Evolutionary conservation across 2,113 vertebrate genomes (phyloP).

Genomic region (Loxodonta africana): DNA sequence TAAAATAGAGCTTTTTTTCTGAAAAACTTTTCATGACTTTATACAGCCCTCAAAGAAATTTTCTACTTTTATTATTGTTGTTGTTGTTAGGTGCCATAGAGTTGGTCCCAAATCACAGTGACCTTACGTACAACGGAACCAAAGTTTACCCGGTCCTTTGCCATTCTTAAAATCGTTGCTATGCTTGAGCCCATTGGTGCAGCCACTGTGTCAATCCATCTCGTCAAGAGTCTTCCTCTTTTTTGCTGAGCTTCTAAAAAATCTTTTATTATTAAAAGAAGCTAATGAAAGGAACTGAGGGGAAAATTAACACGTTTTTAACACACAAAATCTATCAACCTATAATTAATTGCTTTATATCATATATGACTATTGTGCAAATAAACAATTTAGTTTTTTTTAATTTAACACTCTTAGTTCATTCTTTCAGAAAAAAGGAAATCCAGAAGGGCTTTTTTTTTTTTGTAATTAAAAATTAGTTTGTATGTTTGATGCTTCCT

Average conservation of each 20-base stretch:
- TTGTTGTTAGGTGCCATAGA: no score
- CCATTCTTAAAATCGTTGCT: no score
- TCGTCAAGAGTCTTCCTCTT: no score
- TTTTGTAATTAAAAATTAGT: neutral
- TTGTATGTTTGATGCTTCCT: neutral
- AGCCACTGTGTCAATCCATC: no score
- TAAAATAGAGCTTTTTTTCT: neutral
- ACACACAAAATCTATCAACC: neutral
- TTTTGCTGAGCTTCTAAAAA: no score
- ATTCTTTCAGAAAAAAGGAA: neutral
- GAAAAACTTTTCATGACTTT: conserved; percentile 1
- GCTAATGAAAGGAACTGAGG: neutral
- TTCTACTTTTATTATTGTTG: neutral
- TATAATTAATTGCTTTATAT: neutral
- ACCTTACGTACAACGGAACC: no score
- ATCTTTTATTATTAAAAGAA: neutral
- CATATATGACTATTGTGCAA: neutral
- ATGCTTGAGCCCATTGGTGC: no score
- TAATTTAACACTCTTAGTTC: neutral
- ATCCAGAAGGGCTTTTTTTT: neutral
- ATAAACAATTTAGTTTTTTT: neutral
- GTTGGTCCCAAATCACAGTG: no score
- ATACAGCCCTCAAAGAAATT: neutral
- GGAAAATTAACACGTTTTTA: neutral
- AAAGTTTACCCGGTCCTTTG: no score